Conservation (phyloP, 30 jellyfish, hydroid and myxozoan genomes). For the Turritopsis rubra region DNA sequence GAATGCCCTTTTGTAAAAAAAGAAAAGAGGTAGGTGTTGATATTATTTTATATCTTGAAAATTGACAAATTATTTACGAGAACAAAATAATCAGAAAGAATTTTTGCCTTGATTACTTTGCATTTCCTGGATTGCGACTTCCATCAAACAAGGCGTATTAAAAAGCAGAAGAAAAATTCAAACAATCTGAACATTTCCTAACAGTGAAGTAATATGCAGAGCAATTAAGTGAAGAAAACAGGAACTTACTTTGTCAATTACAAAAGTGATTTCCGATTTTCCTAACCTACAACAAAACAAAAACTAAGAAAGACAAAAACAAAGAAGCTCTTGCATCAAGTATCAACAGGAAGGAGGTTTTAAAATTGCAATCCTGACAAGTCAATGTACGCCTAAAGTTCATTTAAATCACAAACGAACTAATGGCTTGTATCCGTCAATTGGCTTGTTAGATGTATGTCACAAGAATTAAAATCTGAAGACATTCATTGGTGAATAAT, state of each 20-base stretch:
- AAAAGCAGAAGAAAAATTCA: background rate
- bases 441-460: too few relatives aligned
- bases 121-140: background rate
- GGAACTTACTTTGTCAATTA: conserved; percentile 51
- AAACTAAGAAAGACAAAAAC: background rate
- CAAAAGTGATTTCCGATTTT: conserved; percentile 41
- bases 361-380: background rate
- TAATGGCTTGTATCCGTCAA: too few relatives aligned
- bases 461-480: too few relatives aligned
- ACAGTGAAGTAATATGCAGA: too few relatives aligned
- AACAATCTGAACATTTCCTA: background rate
- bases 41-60: too few relatives aligned
- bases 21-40: too few relatives aligned
- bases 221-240: background rate
- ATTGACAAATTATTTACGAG: too few relatives aligned
- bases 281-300: conserved; percentile 46
- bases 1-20: background rate
- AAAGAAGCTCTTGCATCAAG: background rate
- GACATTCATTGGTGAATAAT: too few relatives aligned
- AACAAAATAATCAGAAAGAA: too few relatives aligned
- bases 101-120: too few relatives aligned
- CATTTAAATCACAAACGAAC: too few relatives aligned
- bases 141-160: background rate
- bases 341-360: background rate
- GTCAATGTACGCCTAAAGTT: too few relatives aligned